These are phyloP conservation scores for Scylla paramamosain DNA, from an alignment of 1,140 invertebrate genomes.

Conservation along the genomic window DNA sequence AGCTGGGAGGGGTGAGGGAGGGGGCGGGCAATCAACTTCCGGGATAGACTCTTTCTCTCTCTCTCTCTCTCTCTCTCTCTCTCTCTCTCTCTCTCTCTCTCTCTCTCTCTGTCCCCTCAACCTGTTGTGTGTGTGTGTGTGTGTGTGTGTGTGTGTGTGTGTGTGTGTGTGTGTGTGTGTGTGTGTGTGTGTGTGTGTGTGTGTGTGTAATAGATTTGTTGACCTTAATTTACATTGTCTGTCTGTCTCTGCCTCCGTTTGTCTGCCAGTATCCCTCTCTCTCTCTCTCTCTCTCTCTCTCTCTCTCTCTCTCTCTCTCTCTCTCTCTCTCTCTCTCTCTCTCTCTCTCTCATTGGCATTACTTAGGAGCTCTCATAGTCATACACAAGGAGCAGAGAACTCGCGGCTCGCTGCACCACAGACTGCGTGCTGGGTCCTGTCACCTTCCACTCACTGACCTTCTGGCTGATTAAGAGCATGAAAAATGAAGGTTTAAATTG, in stretches of 20 bases:
- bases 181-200: too few species aligned
- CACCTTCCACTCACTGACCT: too few species aligned
- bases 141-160: conserved; percentile 20
- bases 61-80: background rate
- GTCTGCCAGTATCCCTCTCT: background rate
- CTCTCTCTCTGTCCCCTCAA: background rate
- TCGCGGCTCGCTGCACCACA: too few species aligned
- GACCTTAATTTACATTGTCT: background rate
- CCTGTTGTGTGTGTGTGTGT: conserved; percentile 12
- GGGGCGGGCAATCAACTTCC: background rate
- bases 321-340: too few species aligned
- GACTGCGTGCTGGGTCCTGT: too few species aligned
- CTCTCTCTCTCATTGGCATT: too few species aligned
- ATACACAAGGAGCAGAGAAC: too few species aligned
- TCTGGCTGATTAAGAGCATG: too few species aligned
- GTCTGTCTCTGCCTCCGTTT: background rate
- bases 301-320: too few species aligned
- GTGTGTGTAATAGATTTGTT: background rate
- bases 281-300: background rate
- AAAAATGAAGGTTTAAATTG: too few species aligned
- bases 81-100: background rate
- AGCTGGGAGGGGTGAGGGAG: background rate
- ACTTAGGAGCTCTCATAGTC: too few species aligned
- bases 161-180: background rate
- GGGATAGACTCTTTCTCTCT: background rate